Base-by-base conservation (phyloP, 37 sponge, comb jelly and placozoan species). In the Corticium candelabrum region DNA sequence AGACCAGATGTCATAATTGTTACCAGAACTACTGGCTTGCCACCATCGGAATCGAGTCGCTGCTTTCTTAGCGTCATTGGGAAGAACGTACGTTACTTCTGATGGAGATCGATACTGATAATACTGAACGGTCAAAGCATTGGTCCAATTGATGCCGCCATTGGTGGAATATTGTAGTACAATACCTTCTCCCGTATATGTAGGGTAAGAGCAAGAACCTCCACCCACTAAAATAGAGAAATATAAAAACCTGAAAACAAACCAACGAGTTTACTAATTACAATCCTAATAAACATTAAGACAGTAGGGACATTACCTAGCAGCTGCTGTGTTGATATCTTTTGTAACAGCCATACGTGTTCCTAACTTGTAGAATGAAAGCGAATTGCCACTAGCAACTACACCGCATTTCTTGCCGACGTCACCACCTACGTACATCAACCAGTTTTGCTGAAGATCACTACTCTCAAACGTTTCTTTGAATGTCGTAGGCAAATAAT, bases 11-110 rank as follows among this genome's bases (percentile, higher is more conserved):
- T 70, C 73, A 35, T 7, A 35, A 4, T 4, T 70, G 31, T 4
- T 7, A 7, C 73, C 73, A 7, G 73, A 70, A 15, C 21, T 70
- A 30, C 31, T 5, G 4, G 73, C 29, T 32, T 70, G 73, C 73
- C 73, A 70, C 73, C 73, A 70, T 7, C 73, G 73, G 73, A 70
- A 70, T 29, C 73, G 73, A 4, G 31, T 15, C 36, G 73, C 73
- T 15, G 73, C 31, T 32, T 29, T 70, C 36, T 70, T 29, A 15
- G 73, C 73, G 31, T 4, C 36, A 35, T 5, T 34, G 36, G 73
- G 73, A 4, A 70, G 33, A 30, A 29, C 73, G 21, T 50, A 50
- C 11, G 21, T 21, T 50, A 50, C 21, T 50, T 27, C 15, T 11
- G 15, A 11, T 27, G 62, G 62, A 50, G 15, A 21, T 11, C 62